These are phyloP conservation scores for Barnardius zonarius DNA, from an alignment of 2,113 vertebrate genomes.

Conservation along the genomic window DNA sequence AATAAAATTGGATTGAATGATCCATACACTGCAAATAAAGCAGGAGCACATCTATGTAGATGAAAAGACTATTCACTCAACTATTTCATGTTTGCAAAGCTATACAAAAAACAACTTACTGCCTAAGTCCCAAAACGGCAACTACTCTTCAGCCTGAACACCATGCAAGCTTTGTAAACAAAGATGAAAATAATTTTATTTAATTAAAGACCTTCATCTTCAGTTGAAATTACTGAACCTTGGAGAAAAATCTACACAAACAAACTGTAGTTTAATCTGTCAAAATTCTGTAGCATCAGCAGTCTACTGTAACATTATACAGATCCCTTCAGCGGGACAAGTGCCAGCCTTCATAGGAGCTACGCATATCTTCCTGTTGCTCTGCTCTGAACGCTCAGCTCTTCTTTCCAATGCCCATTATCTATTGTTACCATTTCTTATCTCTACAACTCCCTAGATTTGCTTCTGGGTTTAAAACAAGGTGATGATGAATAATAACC, in stretches of 20 bases:
- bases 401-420: neutral
- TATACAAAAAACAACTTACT: neutral
- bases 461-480: neutral
- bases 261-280: neutral
- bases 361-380: neutral
- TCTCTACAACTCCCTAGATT: neutral
- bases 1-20: neutral
- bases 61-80: neutral
- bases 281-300: conserved; percentile 10
- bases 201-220: neutral
- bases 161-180: neutral
- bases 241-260: conserved; percentile 4
- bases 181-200: neutral
- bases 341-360: conserved; percentile 8
- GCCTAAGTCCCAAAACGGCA: neutral
- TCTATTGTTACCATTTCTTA: neutral
- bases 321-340: neutral
- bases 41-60: neutral
- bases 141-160: neutral
- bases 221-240: neutral
- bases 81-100: neutral
- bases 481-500: neutral
- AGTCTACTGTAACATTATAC: conserved; percentile 10
- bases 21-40: neutral
- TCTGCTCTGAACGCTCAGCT: neutral